Base-by-base conservation (phyloP, 2,888 invertebrate genomes). In the Neoitamus cyanurus region DNA sequence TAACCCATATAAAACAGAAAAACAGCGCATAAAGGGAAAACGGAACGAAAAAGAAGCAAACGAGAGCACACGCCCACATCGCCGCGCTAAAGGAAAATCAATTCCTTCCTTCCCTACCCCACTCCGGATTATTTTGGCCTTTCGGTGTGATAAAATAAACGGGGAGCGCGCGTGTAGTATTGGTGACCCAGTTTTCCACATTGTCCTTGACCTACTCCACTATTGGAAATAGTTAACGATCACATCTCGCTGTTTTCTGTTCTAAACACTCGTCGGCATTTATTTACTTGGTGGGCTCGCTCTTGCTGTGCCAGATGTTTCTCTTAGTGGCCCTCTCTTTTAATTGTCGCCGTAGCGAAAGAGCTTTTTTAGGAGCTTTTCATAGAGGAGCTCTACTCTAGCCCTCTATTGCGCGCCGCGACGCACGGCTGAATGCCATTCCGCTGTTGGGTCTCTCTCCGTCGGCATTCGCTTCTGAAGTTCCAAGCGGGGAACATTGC, bases 161-260 rank as follows among this genome's bases (percentile, higher is more conserved):
- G 34, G 20, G 15, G 28, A 15, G 68, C 25, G 80, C 80, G 80
- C 36, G 80, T 80, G 68, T 3, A 84, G 84, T 84, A 84, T 84
- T 89, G 87, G 88, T 90, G 90, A 88, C 90, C 90, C 89, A 90
- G 88, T 90, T 90, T 90, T 89, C 88, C 88, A 58, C 88, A 78
- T 90, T 90, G 91, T 91, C 91, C 91, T 91, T 91, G 91, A 91
- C 91, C 91, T 91, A 91, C 91, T 91, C 91, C 90, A 90, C 89
- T 89, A 86, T 73, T 86, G 75, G 84, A 85, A 86, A 86, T 85
- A 84, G 80, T 80, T 80, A 80, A 80, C 80, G 80, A 70, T 34
- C 78, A 48, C 30, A 80, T 37, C 80, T 37, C 58, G 37, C 30
- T 42, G 58, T 42, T 68, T 28, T 80, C 42, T 34, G 80, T 80